Conservation (phyloP, 2,888 invertebrate genomes). For the Malacosoma neustria region DNA sequence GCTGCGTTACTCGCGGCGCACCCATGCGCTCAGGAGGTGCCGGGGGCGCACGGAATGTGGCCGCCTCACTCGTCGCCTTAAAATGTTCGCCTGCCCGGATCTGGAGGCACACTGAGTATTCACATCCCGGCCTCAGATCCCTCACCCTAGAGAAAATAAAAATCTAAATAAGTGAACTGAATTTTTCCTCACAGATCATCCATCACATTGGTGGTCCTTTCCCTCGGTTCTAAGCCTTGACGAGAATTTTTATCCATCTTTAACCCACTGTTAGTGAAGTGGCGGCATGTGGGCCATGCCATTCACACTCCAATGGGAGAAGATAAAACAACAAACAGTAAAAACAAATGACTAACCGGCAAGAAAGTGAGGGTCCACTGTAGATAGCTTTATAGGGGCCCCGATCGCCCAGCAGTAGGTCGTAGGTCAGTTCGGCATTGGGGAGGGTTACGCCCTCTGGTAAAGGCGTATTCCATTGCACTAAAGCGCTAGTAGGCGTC, state of each 20-base stretch:
- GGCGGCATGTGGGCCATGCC: too few species aligned
- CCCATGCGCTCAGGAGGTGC: slow-evolving; percentile 86
- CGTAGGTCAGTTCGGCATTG: slow-evolving; percentile 81
- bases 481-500: slow-evolving; percentile 87
- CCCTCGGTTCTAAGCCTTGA: too few species aligned
- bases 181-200: neutral
- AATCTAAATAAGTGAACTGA: neutral
- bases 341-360: slow-evolving; percentile 63
- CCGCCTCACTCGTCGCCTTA: slow-evolving; percentile 84
- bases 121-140: slow-evolving; percentile 90
- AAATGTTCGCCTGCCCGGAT: slow-evolving; percentile 84
- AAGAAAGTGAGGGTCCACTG: slow-evolving; percentile 83
- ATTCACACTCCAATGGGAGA: too few species aligned
- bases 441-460: slow-evolving; percentile 65
- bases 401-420: slow-evolving; percentile 87
- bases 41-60: slow-evolving; percentile 85
- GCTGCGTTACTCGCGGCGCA: slow-evolving; percentile 82
- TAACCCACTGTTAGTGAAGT: too few species aligned
- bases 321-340: too few species aligned
- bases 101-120: slow-evolving; percentile 88
- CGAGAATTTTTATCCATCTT: too few species aligned
- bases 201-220: too few species aligned
- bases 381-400: slow-evolving; percentile 91
- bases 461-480: slow-evolving; percentile 83
- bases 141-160: slow-evolving; percentile 71